Percentiles rank a stretch among this genome's conserved stretches.
phyloP scores from a whole-genome alignment of 2,797 vertebrate genomes.

The Acanthopagrus latus region DNA sequence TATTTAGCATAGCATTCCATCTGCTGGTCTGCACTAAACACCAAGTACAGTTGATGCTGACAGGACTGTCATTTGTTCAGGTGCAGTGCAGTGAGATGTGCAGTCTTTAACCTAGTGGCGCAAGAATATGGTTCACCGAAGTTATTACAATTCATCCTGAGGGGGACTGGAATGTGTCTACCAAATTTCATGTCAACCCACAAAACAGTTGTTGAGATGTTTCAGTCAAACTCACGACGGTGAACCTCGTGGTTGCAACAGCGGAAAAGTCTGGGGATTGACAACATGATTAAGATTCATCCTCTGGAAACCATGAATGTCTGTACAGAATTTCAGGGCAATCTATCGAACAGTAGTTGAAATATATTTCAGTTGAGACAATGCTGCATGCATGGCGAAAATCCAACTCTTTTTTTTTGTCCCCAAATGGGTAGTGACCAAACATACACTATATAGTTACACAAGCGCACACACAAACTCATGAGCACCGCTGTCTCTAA shows the following conservation, averaged over 20 bases:
- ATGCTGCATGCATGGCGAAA: neutral
- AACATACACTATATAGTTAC: slow-evolving; percentile 6
- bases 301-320: neutral
- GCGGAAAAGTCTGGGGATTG: neutral
- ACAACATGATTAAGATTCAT: neutral
- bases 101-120: neutral
- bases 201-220: neutral
- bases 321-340: too few relatives aligned
- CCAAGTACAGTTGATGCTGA: neutral
- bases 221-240: neutral
- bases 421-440: neutral
- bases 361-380: neutral
- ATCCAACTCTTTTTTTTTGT: neutral
- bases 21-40: too few relatives aligned
- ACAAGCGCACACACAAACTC: slow-evolving; percentile 14
- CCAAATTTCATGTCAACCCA: neutral
- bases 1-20: too few relatives aligned
- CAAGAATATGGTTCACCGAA: neutral
- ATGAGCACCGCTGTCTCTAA: slow-evolving; percentile 42
- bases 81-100: neutral
- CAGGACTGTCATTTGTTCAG: neutral
- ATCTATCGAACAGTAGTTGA: too few relatives aligned
- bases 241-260: neutral
- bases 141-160: neutral
- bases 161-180: neutral